These are phyloP conservation scores for Urocynchramus pylzowi DNA, from an alignment of 2,113 vertebrate species.

Conservation along the genomic window DNA sequence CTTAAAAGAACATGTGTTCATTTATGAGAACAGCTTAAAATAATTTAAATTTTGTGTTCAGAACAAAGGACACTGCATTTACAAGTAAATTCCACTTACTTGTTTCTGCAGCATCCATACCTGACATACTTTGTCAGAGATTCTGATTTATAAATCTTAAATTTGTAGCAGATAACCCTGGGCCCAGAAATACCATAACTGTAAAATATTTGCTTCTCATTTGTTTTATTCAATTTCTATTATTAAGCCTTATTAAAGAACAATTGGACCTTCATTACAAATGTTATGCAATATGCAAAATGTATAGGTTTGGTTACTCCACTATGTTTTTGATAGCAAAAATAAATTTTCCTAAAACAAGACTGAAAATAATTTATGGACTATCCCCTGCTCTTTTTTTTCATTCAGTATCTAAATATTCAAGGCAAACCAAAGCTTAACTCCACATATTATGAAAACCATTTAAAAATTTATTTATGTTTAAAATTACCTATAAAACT, in stretches of 20 bases:
- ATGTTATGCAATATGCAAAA: neutral
- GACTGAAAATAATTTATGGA: neutral
- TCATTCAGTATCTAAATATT: constrained; percentile 44
- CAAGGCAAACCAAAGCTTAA: constrained; percentile 62
- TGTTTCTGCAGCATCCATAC: neutral
- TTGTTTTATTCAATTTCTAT: neutral
- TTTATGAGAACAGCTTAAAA: neutral
- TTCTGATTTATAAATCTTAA: neutral
- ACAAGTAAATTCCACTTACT: neutral
- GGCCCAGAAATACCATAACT: neutral
- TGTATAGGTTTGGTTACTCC: neutral
- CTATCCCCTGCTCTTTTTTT: constrained; percentile 30
- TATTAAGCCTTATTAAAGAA: constrained; percentile 2
- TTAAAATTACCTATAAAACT: constrained; percentile 37
- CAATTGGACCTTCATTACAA: neutral
- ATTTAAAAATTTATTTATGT: constrained; percentile 71
- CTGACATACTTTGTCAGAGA: neutral
- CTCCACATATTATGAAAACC: constrained; percentile 58
- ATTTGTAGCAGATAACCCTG: neutral
- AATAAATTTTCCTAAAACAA: constrained; percentile 5
- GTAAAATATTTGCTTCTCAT: neutral
- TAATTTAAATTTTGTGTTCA: neutral
- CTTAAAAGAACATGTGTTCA: neutral
- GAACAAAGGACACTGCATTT: neutral
- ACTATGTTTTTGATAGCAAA: neutral